Conservation (phyloP, 2,888 invertebrate genomes). For the Microctonus brassicae region DNA sequence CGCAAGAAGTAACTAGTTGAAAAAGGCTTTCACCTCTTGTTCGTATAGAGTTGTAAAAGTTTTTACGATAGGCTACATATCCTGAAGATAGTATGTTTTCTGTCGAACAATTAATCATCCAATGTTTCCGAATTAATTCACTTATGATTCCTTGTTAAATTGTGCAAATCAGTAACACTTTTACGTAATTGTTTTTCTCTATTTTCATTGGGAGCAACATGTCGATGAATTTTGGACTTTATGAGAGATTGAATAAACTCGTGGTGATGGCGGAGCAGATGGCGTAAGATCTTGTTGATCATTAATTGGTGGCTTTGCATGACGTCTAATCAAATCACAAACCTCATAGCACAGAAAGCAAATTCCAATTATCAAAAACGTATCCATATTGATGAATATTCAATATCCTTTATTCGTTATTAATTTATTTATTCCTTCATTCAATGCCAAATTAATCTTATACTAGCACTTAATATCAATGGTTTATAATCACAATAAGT, state of each 20-base stretch:
- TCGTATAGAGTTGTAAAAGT: neutral
- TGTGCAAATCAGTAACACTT: neutral
- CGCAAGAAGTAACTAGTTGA: neutral
- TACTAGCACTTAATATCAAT: neutral
- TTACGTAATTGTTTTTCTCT: neutral
- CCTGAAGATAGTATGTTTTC: neutral
- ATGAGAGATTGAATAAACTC: slow-evolving; percentile 68
- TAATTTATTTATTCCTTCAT: too few species aligned
- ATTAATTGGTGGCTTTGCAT: slow-evolving; percentile 56
- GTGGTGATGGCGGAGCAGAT: slow-evolving; percentile 58
- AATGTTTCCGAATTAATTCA: neutral
- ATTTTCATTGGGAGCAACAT: slow-evolving; percentile 53
- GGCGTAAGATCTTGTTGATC: slow-evolving; percentile 54
- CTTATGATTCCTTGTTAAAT: neutral
- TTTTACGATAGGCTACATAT: neutral
- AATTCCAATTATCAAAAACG: slow-evolving; percentile 77
- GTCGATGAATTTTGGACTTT: slow-evolving; percentile 53
- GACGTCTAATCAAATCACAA: slow-evolving; percentile 73
- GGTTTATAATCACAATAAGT: neutral
- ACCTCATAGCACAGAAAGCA: slow-evolving; percentile 79
- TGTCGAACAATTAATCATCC: neutral
- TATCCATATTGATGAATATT: slow-evolving; percentile 72
- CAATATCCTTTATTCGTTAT: neutral
- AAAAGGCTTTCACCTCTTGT: neutral
- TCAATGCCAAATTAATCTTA: neutral